A percentile compares a stretch with the other conserved stretches of the same genome.
Evolutionary conservation across 2,113 vertebrate genomes (phyloP).

Genomic region (Dipodomys spectabilis): DNA sequence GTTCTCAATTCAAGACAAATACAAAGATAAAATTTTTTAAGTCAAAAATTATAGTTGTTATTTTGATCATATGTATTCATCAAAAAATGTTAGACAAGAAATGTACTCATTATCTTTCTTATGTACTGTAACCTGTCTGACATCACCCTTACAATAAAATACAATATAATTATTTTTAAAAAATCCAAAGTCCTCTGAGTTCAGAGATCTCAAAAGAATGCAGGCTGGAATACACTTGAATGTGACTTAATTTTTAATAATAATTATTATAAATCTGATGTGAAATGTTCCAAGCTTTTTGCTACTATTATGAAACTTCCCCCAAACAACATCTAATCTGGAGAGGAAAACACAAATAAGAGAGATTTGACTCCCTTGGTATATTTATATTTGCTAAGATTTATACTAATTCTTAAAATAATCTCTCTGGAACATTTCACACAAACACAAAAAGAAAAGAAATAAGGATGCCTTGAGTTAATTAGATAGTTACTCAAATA

Average conservation of each 20-base stretch:
- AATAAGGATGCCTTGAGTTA: conserved; percentile 29
- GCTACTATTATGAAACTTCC: conserved; percentile 13
- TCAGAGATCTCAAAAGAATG: conserved; percentile 27
- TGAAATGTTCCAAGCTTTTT: neutral
- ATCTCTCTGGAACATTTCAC: conserved; percentile 41
- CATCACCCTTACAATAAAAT: no score
- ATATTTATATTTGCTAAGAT: conserved; percentile 16
- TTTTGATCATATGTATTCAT: conserved; percentile 15
- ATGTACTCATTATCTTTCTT: no score
- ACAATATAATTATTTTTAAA: no score
- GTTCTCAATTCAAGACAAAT: conserved; percentile 59
- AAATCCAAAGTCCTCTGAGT: neutral
- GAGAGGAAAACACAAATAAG: neutral
- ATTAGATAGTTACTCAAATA: conserved; percentile 63
- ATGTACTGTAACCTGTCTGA: no score
- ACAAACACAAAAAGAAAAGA: neutral
- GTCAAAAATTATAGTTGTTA: conserved; percentile 36
- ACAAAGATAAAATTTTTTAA: conserved; percentile 56
- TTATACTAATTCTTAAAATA: conserved; percentile 16
- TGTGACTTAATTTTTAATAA: neutral
- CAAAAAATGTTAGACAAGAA: neutral
- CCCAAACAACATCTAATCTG: neutral
- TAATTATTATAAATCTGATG: neutral
- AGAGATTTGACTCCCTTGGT: neutral
- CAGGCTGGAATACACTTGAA: neutral